Conservation (phyloP, 2,113 vertebrate genomes). For the Solea senegalensis region DNA sequence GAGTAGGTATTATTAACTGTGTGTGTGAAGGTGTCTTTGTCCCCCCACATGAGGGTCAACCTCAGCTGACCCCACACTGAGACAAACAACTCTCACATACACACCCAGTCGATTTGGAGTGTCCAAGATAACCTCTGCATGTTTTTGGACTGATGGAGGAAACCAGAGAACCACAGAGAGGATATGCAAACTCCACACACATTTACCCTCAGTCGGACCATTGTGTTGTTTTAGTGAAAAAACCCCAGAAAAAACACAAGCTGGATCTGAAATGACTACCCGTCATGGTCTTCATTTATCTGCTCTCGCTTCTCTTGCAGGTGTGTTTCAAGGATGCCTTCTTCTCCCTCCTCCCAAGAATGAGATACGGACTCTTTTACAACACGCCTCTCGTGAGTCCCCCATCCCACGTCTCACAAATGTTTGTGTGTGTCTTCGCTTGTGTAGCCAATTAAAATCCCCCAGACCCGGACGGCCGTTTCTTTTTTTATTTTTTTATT, state of each 20-base stretch:
- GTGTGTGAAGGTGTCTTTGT: too few species aligned
- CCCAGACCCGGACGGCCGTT: background rate
- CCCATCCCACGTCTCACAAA: background rate
- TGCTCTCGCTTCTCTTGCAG: slow-evolving; percentile 68
- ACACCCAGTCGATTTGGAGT: too few species aligned
- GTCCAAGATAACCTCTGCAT: too few species aligned
- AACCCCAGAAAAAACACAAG: background rate
- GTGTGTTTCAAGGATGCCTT: slow-evolving; percentile 94
- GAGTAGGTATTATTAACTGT: slow-evolving; percentile 78
- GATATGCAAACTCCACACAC: too few species aligned
- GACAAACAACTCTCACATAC: too few species aligned
- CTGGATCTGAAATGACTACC: background rate
- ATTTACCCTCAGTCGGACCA: background rate
- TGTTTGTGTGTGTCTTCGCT: slow-evolving; percentile 1
- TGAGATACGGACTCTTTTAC: slow-evolving; percentile 97
- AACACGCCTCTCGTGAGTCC: slow-evolving; percentile 94
- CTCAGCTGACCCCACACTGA: too few species aligned
- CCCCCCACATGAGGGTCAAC: too few species aligned
- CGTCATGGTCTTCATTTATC: slow-evolving; percentile 1
- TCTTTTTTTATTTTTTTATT: background rate
- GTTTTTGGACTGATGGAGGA: too few species aligned
- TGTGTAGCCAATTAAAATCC: slow-evolving; percentile 1
- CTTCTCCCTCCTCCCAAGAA: slow-evolving; percentile 94
- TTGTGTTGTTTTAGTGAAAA: too few species aligned
- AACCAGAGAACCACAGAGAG: too few species aligned